Conservation (phyloP, 2,113 vertebrate genomes). For the Alethe diademata region DNA sequence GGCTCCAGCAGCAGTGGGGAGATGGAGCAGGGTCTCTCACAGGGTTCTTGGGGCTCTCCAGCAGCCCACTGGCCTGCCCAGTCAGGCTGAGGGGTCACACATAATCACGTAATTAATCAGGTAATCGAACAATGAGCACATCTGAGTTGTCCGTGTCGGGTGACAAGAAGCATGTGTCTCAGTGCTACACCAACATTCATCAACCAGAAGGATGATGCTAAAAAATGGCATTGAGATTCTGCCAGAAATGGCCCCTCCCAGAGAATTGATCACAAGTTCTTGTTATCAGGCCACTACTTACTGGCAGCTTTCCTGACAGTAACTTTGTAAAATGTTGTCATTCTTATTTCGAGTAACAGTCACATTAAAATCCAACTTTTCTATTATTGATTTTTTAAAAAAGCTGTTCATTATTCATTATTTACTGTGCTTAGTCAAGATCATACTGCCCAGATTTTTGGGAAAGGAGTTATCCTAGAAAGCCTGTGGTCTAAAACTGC, state of each 20-base stretch:
- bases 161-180: accelerated
- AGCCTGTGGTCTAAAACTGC: neutral
- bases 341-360: neutral
- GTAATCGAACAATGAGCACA: accelerated
- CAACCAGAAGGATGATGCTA: neutral
- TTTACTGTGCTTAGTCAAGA: neutral
- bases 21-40: neutral
- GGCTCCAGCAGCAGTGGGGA: neutral
- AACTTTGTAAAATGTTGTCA: neutral
- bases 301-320: neutral
- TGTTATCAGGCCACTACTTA: neutral
- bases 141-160: accelerated
- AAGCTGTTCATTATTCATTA: neutral
- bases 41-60: neutral
- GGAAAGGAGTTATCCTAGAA: neutral
- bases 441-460: neutral
- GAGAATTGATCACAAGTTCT: neutral
- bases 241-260: neutral
- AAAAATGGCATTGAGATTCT: neutral
- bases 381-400: neutral
- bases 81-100: too few species aligned
- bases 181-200: neutral
- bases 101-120: neutral
- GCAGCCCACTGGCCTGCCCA: neutral
- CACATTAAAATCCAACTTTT: neutral